Evolutionary conservation across 1,140 invertebrate species (phyloP), one percentile per base, ranked within the genome.

Genomic region (Musca vetustissima): DNA sequence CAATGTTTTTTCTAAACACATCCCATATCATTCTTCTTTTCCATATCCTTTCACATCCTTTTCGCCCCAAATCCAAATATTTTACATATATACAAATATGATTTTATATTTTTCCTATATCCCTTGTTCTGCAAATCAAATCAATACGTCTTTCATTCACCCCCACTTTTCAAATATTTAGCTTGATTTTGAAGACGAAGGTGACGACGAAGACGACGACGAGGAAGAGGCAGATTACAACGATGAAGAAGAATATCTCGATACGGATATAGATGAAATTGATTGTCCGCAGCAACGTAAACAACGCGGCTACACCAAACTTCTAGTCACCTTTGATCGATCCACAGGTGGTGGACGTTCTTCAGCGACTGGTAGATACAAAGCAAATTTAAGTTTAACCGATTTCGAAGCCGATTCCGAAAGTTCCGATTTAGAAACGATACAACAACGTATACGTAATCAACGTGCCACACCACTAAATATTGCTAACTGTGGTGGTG

Each of bases 371-470:
- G 67, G 59, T 14, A 50, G 15, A 50, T 47, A 50, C 15, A 49
- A 49, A 66, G n/a, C 64, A 15, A 36, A 11, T 14, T 7, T 47
- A 21, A 80, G 75, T 1, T 59, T 80, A 47, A 78, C 76, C 68
- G 81, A 81, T 64, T 82, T 83, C 24, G 81, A 83, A 67, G 81
- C 81, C 6, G 81, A 83, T 57, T 83, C 81, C 7, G 81, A 83
- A 73, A 80, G 78, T 66, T 80, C 78, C 68, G 80, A 82, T 68
- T 73, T 74, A 61, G 81, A 82, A 71, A 73, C 73, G 43, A 71
- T 55, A n/a, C 66, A 65, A 49, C 64, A 48, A 9, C 15, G 24
- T 25, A 49, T 67, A 19, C 66, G 66, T 43, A 53, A 49, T 48
- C 43, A 67, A 55, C 15, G 49, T 17, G n/a, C 11, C 36, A 13